Conservation (phyloP, 1,140 invertebrate species). For the Solenopsis fugax region DNA sequence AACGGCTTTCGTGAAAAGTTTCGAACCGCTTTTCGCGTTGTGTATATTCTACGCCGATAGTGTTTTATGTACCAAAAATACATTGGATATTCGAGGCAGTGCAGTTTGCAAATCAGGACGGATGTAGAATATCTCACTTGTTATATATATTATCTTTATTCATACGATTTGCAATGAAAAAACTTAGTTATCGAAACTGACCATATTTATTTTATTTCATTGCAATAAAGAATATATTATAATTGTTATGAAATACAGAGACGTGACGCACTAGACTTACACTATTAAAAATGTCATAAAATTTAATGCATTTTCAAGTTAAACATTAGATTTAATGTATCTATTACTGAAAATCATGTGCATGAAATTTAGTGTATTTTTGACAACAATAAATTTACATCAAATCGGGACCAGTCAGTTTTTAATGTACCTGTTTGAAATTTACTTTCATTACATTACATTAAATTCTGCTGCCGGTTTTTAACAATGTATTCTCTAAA, state of each 20-base stretch:
- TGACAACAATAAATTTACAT: too few species aligned
- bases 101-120: neutral
- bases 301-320: too few species aligned
- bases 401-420: too few species aligned
- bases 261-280: neutral
- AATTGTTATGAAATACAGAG: neutral
- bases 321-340: too few species aligned
- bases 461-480: too few species aligned
- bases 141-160: neutral
- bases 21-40: slow-evolving; percentile 9
- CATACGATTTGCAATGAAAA: slow-evolving; percentile 2
- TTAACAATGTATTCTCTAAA: too few species aligned
- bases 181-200: neutral
- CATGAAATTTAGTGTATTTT: too few species aligned
- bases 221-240: neutral
- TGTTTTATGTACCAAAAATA: slow-evolving; percentile 35
- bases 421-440: too few species aligned
- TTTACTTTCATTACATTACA: too few species aligned
- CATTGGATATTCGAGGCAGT: neutral
- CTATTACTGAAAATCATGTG: too few species aligned
- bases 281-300: too few species aligned
- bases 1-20: slow-evolving; percentile 35
- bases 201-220: neutral
- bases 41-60: slow-evolving; percentile 19
- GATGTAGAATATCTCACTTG: neutral